Conservation (phyloP, 2,113 vertebrate genomes). For the Potamarius usumacintae region DNA sequence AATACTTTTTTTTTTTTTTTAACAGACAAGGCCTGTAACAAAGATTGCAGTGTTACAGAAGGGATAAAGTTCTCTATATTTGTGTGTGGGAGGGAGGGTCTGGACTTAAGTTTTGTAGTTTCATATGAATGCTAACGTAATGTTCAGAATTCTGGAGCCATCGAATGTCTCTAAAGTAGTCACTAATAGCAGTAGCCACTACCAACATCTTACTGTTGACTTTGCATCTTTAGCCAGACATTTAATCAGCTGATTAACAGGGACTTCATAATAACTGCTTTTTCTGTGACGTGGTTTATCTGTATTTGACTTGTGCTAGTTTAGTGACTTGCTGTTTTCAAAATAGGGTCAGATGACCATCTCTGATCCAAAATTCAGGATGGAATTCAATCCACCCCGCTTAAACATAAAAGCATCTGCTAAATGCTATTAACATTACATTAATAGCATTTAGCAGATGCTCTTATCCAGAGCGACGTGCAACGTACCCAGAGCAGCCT, state of each 20-base stretch:
- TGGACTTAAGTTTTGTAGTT: neutral
- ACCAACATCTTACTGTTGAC: constrained; percentile 58
- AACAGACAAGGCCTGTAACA: neutral
- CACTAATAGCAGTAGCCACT: constrained; percentile 53
- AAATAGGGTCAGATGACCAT: constrained; percentile 35
- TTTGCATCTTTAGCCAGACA: constrained; percentile 43
- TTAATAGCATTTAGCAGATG: no score
- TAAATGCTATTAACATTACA: no score
- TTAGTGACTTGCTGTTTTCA: neutral
- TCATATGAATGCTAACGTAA: constrained; percentile 63
- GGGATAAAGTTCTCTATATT: neutral
- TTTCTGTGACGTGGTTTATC: neutral
- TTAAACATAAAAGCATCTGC: no score
- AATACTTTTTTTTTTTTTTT: neutral
- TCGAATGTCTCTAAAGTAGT: constrained; percentile 43
- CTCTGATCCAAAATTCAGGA: constrained; percentile 37
- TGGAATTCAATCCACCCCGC: constrained; percentile 41
- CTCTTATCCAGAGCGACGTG: no score
- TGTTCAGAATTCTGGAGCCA: constrained; percentile 41
- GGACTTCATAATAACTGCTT: neutral
- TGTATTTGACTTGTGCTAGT: neutral
- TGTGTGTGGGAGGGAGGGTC: neutral
- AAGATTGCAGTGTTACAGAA: neutral
- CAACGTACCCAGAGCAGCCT: no score
- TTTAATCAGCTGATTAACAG: constrained; percentile 41